Evolutionary conservation across 2,113 vertebrate species (phyloP).

Genomic region (Onychorhynchus coronatus): DNA sequence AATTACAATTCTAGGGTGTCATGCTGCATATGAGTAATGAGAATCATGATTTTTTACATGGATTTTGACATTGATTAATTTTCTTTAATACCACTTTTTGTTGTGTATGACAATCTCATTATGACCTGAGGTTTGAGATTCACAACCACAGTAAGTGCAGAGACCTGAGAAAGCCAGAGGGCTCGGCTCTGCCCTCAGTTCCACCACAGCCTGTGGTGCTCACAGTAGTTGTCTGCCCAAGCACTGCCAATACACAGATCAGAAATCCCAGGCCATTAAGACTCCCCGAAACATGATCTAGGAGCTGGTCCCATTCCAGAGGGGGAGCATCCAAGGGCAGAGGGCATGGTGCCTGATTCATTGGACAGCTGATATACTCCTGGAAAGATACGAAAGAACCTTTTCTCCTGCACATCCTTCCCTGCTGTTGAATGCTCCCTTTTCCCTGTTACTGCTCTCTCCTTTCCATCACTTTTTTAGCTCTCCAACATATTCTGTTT

Average conservation of each 20-base stretch:
- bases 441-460: not conserved
- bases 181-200: not conserved
- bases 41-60: not conserved
- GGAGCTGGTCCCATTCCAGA: not conserved
- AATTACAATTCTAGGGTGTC: not conserved
- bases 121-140: not conserved
- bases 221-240: accelerated
- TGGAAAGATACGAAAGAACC: not conserved
- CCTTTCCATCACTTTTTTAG: not conserved
- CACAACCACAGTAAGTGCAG: accelerated
- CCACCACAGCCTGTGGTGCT: not conserved
- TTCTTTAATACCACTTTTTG: not conserved
- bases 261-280: not conserved
- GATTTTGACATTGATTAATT: not conserved
- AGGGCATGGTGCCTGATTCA: accelerated
- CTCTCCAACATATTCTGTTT: not conserved
- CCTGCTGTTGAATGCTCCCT: not conserved
- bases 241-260: accelerated
- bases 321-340: accelerated
- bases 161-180: not conserved
- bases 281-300: not conserved
- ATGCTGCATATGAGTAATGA: not conserved
- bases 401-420: not conserved
- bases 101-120: not conserved
- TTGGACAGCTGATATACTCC: accelerated